phyloP scores from a whole-genome alignment of 2,113 vertebrate species.

The Fukomys damarensis region DNA sequence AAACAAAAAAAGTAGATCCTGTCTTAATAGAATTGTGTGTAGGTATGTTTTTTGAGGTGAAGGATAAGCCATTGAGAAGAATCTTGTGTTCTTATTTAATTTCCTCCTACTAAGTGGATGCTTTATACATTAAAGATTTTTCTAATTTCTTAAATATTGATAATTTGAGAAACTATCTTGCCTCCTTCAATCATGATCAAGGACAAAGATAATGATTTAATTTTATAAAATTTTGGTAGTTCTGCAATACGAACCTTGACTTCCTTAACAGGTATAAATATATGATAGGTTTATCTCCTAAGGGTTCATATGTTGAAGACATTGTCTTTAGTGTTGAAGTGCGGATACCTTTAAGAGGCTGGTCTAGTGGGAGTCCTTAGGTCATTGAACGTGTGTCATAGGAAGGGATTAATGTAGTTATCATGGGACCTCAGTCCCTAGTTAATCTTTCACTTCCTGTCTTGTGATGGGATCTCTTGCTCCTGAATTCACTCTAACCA shows the following conservation, averaged over 20 bases:
- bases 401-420: background rate
- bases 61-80: background rate
- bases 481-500: background rate
- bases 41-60: background rate
- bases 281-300: background rate
- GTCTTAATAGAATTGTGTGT: background rate
- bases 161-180: background rate
- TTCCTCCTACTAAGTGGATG: background rate
- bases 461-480: background rate
- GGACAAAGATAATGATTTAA: conserved; percentile 7
- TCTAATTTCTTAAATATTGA: background rate
- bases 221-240: background rate
- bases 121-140: conserved; percentile 5
- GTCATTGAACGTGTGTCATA: background rate
- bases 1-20: background rate
- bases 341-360: background rate
- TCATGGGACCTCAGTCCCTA: background rate
- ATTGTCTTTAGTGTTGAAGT: background rate
- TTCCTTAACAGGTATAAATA: background rate
- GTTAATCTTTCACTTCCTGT: background rate
- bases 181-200: background rate
- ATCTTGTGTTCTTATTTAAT: background rate
- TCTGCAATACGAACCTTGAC: background rate
- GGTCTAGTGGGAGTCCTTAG: background rate
- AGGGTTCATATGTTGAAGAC: background rate